Evolutionary conservation across 2,797 vertebrate genomes (phyloP).

Genomic region (Rhinogobio ventralis): DNA sequence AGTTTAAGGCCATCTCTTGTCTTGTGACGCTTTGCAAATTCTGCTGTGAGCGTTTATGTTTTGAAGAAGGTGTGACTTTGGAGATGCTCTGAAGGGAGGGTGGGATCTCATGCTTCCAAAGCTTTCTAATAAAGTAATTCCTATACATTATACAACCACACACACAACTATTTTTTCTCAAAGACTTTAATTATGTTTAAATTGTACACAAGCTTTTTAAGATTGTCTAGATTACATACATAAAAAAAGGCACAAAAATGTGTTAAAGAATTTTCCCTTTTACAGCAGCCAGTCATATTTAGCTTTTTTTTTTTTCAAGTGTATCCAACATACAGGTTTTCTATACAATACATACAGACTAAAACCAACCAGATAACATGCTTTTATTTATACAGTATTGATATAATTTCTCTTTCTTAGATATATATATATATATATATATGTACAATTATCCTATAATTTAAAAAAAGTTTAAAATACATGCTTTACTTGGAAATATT

Average conservation of each 20-base stretch:
- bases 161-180: slow-evolving; percentile 70
- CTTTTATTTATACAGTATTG: slow-evolving; percentile 75
- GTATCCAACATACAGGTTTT: slow-evolving; percentile 87
- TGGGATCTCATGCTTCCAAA: no score
- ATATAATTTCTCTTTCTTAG: slow-evolving; percentile 61
- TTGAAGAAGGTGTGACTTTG: no score
- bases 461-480: slow-evolving; percentile 81
- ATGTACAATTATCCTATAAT: slow-evolving; percentile 71
- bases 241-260: slow-evolving; percentile 98
- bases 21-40: no score
- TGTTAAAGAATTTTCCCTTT: slow-evolving; percentile 85
- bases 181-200: slow-evolving; percentile 93
- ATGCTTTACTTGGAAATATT: slow-evolving; percentile 84
- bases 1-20: no score
- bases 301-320: slow-evolving; percentile 87
- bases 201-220: slow-evolving; percentile 92
- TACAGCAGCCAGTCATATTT: slow-evolving; percentile 81
- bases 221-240: slow-evolving; percentile 98
- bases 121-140: background rate
- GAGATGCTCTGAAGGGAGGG: no score
- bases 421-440: slow-evolving; percentile 68
- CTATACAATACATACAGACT: slow-evolving; percentile 83
- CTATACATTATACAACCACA: slow-evolving; percentile 4
- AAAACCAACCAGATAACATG: slow-evolving; percentile 84
- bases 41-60: no score